These are phyloP conservation scores for Hafferia zeledoni DNA, from an alignment of 2,797 vertebrate species.

Conservation along the genomic window DNA sequence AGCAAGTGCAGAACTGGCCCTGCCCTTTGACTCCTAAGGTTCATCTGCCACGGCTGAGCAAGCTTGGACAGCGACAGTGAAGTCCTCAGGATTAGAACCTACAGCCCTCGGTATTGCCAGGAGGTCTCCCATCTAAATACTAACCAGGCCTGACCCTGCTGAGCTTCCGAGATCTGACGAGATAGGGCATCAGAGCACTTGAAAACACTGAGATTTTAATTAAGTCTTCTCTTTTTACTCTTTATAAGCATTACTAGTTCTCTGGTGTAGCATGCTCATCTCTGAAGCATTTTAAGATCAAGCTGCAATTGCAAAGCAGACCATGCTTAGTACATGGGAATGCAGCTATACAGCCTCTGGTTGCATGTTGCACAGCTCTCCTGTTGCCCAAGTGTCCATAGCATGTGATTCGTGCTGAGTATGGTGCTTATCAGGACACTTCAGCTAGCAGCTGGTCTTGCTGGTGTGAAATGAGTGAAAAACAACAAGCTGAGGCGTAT, in stretches of 20 bases:
- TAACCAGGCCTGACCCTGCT: too few species aligned
- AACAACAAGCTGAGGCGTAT: not conserved
- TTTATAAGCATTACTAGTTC: not conserved
- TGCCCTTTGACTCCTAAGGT: too few species aligned
- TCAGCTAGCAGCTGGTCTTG: not conserved
- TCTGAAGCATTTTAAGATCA: not conserved
- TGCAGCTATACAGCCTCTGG: not conserved
- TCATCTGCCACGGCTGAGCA: too few species aligned
- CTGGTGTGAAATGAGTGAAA: not conserved
- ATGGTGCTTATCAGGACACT: not conserved
- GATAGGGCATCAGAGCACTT: not conserved
- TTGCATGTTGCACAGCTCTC: not conserved
- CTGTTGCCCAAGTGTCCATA: rapidly evolving
- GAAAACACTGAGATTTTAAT: not conserved
- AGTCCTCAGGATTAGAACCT: too few species aligned
- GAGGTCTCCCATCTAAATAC: too few species aligned
- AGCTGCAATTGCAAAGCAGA: not conserved
- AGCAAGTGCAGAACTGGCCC: too few species aligned
- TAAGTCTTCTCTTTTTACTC: not conserved
- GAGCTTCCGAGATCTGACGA: too few species aligned
- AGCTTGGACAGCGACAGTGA: too few species aligned
- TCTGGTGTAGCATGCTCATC: not conserved
- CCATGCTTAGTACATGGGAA: rapidly evolving
- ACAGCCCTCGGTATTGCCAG: too few species aligned
- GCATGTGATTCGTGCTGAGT: not conserved